Conservation (phyloP, 1,140 invertebrate genomes). For the Gryon sp. region DNA sequence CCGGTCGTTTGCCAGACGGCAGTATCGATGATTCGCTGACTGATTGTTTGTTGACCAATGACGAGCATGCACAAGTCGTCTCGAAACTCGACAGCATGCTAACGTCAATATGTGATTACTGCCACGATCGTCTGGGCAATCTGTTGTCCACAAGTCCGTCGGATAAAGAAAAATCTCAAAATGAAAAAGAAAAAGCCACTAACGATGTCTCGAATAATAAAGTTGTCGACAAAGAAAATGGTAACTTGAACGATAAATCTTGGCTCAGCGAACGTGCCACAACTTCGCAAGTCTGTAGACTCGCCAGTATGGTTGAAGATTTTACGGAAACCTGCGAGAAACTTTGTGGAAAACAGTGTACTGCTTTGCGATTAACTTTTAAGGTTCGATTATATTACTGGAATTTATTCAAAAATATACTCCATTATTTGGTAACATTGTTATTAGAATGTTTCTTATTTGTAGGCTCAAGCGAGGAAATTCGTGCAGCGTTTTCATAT, state of each 20-base stretch:
- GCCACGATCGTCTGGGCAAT: conserved; percentile 93
- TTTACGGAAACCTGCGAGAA: conserved; percentile 88
- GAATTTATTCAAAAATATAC: too few species aligned
- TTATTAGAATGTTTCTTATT: conserved; percentile 40
- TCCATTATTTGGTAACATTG: too few species aligned
- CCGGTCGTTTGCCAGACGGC: conserved; percentile 76
- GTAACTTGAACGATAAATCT: conserved; percentile 75
- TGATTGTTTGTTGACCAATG: conserved; percentile 86
- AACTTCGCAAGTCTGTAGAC: conserved; percentile 87
- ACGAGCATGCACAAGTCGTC: conserved; percentile 85
- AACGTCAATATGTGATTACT: conserved; percentile 91
- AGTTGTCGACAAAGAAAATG: conserved; percentile 68
- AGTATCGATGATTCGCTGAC: conserved; percentile 70
- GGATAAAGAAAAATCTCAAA: conserved; percentile 81
- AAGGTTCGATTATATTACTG: conserved; percentile 83
- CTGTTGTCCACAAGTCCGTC: conserved; percentile 87
- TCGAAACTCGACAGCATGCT: conserved; percentile 88
- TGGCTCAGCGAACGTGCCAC: conserved; percentile 82
- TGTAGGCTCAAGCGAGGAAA: conserved; percentile 87
- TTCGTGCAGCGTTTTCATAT: conserved; percentile 95
- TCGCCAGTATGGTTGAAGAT: conserved; percentile 88
- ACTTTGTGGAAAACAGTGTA: conserved; percentile 89
- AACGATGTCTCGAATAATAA: conserved; percentile 65
- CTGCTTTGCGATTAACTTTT: conserved; percentile 89
- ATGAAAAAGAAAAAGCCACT: conserved; percentile 66